Evolutionary conservation across 2,113 vertebrate genomes (phyloP).

Genomic region (Lates calcarifer): DNA sequence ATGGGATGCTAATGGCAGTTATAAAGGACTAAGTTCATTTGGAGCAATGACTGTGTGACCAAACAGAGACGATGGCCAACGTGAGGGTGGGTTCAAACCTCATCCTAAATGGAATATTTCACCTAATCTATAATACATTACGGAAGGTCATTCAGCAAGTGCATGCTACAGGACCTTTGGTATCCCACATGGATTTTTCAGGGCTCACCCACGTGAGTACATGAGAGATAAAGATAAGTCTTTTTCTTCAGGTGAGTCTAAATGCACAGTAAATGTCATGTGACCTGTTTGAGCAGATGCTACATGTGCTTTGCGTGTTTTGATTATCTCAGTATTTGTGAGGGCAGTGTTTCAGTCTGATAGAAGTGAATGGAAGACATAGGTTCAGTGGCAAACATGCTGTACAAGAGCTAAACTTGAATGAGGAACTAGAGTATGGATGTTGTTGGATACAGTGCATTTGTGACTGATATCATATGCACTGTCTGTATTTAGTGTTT

Average conservation of each 20-base stretch:
- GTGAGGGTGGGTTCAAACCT: conserved; percentile 36
- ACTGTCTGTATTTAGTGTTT: conserved; percentile 36
- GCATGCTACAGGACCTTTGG: conserved; percentile 77
- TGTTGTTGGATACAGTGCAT: conserved; percentile 16
- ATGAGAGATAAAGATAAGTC: conserved; percentile 77
- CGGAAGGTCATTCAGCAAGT: conserved; percentile 72
- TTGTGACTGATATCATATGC: conserved; percentile 17
- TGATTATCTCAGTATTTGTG: conserved; percentile 42
- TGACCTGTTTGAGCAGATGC: conserved; percentile 65
- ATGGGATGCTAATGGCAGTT: conserved; percentile 69
- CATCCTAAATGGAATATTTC: conserved; percentile 49
- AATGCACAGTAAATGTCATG: conserved; percentile 14
- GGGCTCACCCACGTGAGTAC: conserved; percentile 58
- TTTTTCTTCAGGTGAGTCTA: conserved; percentile 30
- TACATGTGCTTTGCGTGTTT: conserved; percentile 75
- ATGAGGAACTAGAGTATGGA: conserved; percentile 30
- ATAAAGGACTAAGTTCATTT: conserved; percentile 49
- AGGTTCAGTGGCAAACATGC: conserved; percentile 66
- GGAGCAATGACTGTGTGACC: conserved; percentile 47
- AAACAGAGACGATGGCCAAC: conserved; percentile 37
- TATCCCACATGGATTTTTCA: conserved; percentile 42
- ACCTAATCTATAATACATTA: conserved; percentile 62
- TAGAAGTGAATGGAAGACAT: conserved; percentile 81
- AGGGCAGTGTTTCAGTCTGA: conserved; percentile 73
- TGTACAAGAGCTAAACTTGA: conserved; percentile 69